Percentiles rank a stretch among this genome's conserved stretches.
Conservation (phyloP, 1,140 invertebrate species). For the Neodiprion virginianus region DNA sequence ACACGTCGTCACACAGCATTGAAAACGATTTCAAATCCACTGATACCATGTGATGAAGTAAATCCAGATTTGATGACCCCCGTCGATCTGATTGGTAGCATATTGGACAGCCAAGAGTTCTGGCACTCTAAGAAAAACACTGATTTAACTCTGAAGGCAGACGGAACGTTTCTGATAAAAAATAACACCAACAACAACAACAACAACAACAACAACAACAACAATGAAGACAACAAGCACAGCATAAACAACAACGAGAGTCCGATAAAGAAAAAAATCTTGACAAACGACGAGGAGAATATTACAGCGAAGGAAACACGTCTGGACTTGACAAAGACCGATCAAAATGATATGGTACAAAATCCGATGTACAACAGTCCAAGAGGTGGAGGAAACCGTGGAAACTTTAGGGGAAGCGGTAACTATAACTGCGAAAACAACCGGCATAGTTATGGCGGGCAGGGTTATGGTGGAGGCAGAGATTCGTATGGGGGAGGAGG, state of each 20-base stretch:
- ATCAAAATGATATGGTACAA: constrained; percentile 57
- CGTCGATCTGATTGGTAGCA: constrained; percentile 73
- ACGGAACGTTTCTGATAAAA: constrained; percentile 66
- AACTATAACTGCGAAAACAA: constrained; percentile 47
- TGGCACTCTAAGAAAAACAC: constrained; percentile 71
- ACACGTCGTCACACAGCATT: constrained; percentile 46
- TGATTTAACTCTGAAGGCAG: constrained; percentile 66
- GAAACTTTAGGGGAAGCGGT: constrained; percentile 47
- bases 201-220: constrained; percentile 44
- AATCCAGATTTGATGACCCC: neutral
- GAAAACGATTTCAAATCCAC: constrained; percentile 59
- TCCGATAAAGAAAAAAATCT: constrained; percentile 39
- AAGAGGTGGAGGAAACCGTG: constrained; percentile 47
- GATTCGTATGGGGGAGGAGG: constrained; percentile 43
- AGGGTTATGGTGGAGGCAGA: constrained; percentile 37
- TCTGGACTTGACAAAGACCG: constrained; percentile 44
- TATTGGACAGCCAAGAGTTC: constrained; percentile 77
- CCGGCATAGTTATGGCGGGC: constrained; percentile 44
- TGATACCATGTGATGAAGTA: constrained; percentile 33
- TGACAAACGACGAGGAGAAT: constrained; percentile 18
- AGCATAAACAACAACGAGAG: constrained; percentile 48
- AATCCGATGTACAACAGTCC: constrained; percentile 67
- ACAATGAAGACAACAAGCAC: constrained; percentile 29
- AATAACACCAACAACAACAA: constrained; percentile 45
- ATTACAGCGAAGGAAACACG: constrained; percentile 34